Conservation (phyloP, 1,140 invertebrate genomes). For the Bombus pyrosoma region DNA sequence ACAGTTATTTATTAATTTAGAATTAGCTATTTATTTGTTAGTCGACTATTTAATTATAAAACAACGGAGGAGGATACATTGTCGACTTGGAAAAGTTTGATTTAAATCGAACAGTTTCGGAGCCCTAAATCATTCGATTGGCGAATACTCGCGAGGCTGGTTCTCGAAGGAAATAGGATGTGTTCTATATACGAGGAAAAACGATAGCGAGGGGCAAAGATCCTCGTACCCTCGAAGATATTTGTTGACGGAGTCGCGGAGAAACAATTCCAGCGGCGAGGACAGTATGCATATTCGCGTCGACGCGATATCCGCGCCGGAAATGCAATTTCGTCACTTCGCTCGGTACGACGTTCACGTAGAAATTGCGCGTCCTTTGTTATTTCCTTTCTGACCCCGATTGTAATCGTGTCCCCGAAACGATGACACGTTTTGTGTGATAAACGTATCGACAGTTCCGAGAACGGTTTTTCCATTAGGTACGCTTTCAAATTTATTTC, state of each 20-base stretch:
- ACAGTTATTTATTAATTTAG: too few species aligned
- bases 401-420: neutral
- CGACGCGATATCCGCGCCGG: neutral
- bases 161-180: neutral
- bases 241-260: neutral
- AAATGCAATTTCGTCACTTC: conserved; percentile 14
- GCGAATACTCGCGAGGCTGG: neutral
- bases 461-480: too few species aligned
- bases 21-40: neutral
- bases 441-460: neutral
- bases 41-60: neutral
- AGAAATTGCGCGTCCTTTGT: conserved; percentile 5
- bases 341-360: conserved; percentile 1
- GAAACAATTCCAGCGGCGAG: conserved; percentile 14
- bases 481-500: neutral
- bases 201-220: neutral
- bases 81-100: neutral
- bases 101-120: neutral
- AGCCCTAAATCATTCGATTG: neutral
- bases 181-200: neutral
- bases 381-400: neutral
- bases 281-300: neutral
- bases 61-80: neutral
- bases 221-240: neutral
- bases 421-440: neutral